Evolutionary conservation across 2,888 invertebrate species (phyloP).

Genomic region (Campoletis raptor): DNA sequence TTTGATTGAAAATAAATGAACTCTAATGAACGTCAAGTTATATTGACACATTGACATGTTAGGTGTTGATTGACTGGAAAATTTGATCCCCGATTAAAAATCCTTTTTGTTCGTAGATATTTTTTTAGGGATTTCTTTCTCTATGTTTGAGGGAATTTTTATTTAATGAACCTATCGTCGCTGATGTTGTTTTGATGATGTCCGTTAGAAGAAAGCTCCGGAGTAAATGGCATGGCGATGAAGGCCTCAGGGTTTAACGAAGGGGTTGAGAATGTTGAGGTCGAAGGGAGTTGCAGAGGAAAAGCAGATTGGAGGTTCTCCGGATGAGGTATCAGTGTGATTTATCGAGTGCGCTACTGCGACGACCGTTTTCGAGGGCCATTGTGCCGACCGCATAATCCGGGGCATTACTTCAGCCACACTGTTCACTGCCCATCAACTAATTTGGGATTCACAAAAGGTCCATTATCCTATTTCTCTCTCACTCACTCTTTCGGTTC

Average conservation of each 20-base stretch:
- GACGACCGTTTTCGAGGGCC: slow-evolving; percentile 67
- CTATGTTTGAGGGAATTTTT: background rate
- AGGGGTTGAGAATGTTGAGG: slow-evolving; percentile 21
- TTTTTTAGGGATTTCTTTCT: background rate
- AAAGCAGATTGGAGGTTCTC: slow-evolving; percentile 51
- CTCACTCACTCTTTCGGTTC: slow-evolving; percentile 42
- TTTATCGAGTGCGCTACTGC: slow-evolving; percentile 67
- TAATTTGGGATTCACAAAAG: slow-evolving; percentile 72
- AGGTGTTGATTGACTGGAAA: background rate
- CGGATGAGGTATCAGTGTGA: slow-evolving; percentile 66
- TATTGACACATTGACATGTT: background rate
- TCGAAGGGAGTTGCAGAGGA: background rate
- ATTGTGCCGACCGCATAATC: slow-evolving; percentile 68
- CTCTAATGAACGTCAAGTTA: background rate
- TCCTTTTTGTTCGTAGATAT: background rate
- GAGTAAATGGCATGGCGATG: slow-evolving; percentile 17
- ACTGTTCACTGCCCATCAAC: slow-evolving; percentile 70
- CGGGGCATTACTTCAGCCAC: slow-evolving; percentile 70
- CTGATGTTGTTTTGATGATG: slow-evolving; percentile 14
- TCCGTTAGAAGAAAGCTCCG: slow-evolving; percentile 7
- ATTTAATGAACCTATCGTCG: background rate
- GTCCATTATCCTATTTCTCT: slow-evolving; percentile 63
- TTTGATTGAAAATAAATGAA: background rate
- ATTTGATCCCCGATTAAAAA: background rate
- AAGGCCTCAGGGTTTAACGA: slow-evolving; percentile 21